phyloP scores from a whole-genome alignment of 2,888 invertebrate genomes.

The Rotaria socialis region DNA sequence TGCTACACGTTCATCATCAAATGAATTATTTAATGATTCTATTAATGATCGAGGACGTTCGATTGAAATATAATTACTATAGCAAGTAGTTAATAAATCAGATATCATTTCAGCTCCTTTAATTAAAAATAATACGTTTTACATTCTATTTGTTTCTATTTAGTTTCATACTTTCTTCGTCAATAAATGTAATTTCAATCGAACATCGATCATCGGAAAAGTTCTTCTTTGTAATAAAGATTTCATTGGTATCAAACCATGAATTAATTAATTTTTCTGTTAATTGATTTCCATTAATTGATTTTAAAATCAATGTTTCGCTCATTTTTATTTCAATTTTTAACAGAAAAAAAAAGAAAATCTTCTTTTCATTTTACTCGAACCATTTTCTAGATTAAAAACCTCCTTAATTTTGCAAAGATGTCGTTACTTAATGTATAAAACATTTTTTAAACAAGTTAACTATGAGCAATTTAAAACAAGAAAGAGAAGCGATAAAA shows the following conservation, averaged over 20 bases:
- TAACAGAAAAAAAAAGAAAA: neutral
- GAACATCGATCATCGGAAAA: neutral
- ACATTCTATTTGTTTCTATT: too few relatives aligned
- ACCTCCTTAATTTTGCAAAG: neutral
- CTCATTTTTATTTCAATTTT: neutral
- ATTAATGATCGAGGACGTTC: neutral
- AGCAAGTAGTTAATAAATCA: neutral
- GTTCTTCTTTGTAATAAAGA: neutral
- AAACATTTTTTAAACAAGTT: too few relatives aligned
- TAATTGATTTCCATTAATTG: neutral
- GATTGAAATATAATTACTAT: neutral
- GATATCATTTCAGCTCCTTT: neutral
- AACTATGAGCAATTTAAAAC: too few relatives aligned
- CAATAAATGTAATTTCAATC: neutral
- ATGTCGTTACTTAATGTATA: neutral
- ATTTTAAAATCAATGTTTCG: neutral
- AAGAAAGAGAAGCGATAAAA: too few relatives aligned
- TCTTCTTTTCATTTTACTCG: neutral
- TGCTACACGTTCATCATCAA: neutral
- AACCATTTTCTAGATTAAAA: neutral
- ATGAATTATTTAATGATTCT: neutral
- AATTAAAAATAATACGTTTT: neutral
- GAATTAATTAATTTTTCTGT: neutral
- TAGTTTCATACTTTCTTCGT: neutral
- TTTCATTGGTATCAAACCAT: conserved; percentile 10